Conservation (phyloP, 2,888 invertebrate species). For the Eupeodes latifasciatus region DNA sequence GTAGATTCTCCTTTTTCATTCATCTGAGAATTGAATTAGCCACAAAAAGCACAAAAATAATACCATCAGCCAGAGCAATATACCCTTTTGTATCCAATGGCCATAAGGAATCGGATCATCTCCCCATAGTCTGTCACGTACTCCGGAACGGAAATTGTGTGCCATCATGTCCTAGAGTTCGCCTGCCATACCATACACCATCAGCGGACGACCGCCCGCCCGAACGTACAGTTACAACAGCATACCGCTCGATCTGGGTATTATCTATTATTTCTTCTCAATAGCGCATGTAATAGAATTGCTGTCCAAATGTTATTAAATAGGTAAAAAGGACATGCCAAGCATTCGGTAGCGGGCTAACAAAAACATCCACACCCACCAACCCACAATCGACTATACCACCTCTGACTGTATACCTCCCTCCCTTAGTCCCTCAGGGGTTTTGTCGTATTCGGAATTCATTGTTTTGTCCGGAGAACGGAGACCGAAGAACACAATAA, state of each 20-base stretch:
- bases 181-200: not conserved
- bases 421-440: not conserved
- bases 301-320: conserved; percentile 75
- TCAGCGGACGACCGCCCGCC: too few species aligned
- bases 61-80: not conserved
- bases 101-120: conserved; percentile 1
- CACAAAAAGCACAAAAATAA: conserved; percentile 15
- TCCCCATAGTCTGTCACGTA: conserved; percentile 60
- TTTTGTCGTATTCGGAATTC: conserved; percentile 38
- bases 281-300: conserved; percentile 75
- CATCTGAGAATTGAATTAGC: conserved; percentile 67
- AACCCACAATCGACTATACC: not conserved
- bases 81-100: not conserved
- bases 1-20: conserved; percentile 1
- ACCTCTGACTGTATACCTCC: too few species aligned
- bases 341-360: conserved; percentile 39
- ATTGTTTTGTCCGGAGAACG: not conserved
- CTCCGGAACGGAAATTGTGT: conserved; percentile 43
- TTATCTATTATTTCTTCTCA: conserved; percentile 69
- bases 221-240: too few species aligned
- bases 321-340: conserved; percentile 73
- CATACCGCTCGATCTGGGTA: conserved; percentile 20
- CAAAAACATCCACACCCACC: conserved; percentile 4
- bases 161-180: conserved; percentile 33
- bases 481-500: conserved; percentile 45